phyloP scores from a whole-genome alignment of 1,140 invertebrate species.

The Penaeus vannamei region DNA sequence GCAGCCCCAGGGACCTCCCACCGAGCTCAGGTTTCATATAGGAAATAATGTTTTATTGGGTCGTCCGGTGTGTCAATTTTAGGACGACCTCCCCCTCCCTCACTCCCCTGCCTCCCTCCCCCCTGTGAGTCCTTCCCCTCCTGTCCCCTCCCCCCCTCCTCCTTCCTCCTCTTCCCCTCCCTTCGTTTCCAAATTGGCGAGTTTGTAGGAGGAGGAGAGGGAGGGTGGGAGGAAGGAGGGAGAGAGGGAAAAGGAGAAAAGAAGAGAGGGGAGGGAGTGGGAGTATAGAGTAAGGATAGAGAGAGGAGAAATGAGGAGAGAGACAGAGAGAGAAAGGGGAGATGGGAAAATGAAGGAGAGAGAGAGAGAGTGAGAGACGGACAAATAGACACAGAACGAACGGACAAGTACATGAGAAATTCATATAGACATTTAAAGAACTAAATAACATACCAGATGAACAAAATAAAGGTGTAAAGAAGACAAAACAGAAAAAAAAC shows the following conservation, averaged over 20 bases:
- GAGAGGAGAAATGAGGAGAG: background rate
- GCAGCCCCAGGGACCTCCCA: background rate
- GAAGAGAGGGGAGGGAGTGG: background rate
- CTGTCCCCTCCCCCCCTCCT: constrained; percentile 2
- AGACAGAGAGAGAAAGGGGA: background rate
- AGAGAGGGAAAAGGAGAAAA: background rate
- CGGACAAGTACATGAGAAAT: no score
- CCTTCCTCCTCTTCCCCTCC: constrained; percentile 17
- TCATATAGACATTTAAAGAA: no score
- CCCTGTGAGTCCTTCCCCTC: background rate
- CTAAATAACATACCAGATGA: no score
- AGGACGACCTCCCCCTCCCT: constrained; percentile 24
- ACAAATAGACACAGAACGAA: background rate
- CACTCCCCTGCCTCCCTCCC: background rate
- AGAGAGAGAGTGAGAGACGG: background rate
- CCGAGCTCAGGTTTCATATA: constrained; percentile 47
- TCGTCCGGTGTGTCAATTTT: constrained; percentile 49
- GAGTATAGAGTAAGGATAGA: background rate
- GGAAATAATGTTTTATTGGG: constrained; percentile 59
- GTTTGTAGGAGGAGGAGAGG: constrained; percentile 42
- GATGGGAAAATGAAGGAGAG: background rate
- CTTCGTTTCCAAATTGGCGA: constrained; percentile 50
- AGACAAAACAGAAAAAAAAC: background rate
- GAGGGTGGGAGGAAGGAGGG: background rate
- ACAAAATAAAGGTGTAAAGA: background rate